Conservation (phyloP, 1,140 invertebrate genomes). For the Proctacanthus coquilletti region DNA sequence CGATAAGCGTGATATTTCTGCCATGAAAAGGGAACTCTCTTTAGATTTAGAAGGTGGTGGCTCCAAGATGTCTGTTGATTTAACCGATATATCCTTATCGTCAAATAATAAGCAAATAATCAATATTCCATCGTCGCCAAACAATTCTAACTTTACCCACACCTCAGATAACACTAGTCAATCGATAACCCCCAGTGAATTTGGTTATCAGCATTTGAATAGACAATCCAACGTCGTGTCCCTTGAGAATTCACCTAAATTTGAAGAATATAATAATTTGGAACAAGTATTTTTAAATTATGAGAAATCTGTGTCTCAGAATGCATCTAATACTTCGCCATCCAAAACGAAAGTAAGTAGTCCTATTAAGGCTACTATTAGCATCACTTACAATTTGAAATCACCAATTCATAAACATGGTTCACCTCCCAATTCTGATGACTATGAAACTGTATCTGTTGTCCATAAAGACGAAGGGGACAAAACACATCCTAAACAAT, state of each 20-base stretch:
- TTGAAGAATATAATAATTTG: slow-evolving; percentile 1
- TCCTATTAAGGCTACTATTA: slow-evolving; percentile 46
- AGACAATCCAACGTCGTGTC: slow-evolving; percentile 26
- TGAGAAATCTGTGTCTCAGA: not conserved
- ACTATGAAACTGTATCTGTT: slow-evolving; percentile 4
- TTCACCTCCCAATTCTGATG: too few species aligned
- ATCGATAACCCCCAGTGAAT: slow-evolving; percentile 29
- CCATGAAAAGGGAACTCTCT: slow-evolving; percentile 24
- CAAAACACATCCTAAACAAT: slow-evolving; percentile 7
- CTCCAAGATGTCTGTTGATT: slow-evolving; percentile 10
- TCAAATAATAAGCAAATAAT: slow-evolving; percentile 4
- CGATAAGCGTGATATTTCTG: slow-evolving; percentile 25
- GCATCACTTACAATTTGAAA: slow-evolving; percentile 43
- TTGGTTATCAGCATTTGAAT: slow-evolving; percentile 27
- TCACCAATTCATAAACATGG: not conserved
- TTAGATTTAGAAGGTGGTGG: slow-evolving; percentile 18
- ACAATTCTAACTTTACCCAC: slow-evolving; percentile 24
- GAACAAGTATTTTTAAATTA: slow-evolving; percentile 1
- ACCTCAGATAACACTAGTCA: slow-evolving; percentile 27
- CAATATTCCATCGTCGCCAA: slow-evolving; percentile 17
- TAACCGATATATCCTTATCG: slow-evolving; percentile 7
- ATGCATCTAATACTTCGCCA: not conserved
- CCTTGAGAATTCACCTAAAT: slow-evolving; percentile 5
- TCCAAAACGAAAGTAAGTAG: slow-evolving; percentile 13
- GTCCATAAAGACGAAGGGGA: not conserved